A percentile compares a stretch with the other conserved stretches of the same genome.
Conservation (phyloP, 2,888 invertebrate genomes). For the Diarsia dahlii region DNA sequence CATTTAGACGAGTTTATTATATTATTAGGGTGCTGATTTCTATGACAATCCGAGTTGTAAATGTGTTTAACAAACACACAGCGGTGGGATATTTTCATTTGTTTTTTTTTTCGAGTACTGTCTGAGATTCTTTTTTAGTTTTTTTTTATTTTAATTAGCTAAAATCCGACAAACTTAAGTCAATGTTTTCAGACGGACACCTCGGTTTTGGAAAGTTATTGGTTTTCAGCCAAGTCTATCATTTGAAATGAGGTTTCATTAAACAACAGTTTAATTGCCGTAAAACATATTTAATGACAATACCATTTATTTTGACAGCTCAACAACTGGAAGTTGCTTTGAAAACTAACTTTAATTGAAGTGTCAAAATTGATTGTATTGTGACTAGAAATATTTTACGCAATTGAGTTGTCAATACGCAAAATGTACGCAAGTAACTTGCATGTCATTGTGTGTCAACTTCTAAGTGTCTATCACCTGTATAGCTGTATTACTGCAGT, state of each 20-base stretch:
- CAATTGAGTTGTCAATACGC: neutral
- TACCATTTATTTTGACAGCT: neutral
- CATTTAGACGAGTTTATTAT: conserved; percentile 1
- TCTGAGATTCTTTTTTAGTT: conserved; percentile 30
- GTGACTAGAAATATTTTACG: neutral
- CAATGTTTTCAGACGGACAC: conserved; percentile 11
- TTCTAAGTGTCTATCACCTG: neutral
- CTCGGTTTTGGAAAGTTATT: conserved; percentile 20
- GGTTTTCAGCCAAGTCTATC: neutral
- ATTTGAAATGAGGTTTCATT: conserved; percentile 2
- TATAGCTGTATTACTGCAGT: neutral
- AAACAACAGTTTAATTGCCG: neutral
- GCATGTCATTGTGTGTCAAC: neutral
- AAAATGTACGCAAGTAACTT: neutral
- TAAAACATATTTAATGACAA: neutral
- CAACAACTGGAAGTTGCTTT: neutral
- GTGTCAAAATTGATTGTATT: neutral
- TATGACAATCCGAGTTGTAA: conserved; percentile 71
- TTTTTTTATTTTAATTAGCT: neutral
- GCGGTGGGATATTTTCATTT: conserved; percentile 71
- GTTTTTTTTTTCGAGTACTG: conserved; percentile 13
- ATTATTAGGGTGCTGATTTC: conserved; percentile 7
- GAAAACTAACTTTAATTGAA: neutral
- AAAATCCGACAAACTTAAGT: conserved; percentile 8
- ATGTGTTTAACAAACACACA: conserved; percentile 73